Evolutionary conservation across 1,140 invertebrate species (phyloP).

Genomic region (Eriocheir sinensis): DNA sequence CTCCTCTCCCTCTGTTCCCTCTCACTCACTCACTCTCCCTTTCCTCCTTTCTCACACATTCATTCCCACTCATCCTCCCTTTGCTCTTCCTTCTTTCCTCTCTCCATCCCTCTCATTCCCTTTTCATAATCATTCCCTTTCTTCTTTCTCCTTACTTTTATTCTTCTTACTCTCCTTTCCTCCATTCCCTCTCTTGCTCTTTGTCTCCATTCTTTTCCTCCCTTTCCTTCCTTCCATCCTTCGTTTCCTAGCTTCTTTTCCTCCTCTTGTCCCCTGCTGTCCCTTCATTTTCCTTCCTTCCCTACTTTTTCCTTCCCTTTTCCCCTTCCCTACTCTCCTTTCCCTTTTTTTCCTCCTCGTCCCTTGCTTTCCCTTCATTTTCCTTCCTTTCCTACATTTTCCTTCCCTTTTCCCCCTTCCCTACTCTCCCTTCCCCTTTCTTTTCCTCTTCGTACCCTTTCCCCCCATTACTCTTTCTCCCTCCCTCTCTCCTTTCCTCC

Average conservation of each 20-base stretch:
- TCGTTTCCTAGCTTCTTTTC: background rate
- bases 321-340: background rate
- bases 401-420: background rate
- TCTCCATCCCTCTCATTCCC: background rate
- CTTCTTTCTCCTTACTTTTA: background rate
- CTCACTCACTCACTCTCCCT: constrained; percentile 33
- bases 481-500: background rate
- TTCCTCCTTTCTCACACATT: constrained; percentile 3
- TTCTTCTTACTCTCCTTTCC: constrained; percentile 1
- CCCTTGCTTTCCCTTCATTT: background rate
- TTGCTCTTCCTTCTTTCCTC: too few relatives aligned
- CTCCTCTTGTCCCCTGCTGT: too few relatives aligned
- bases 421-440: background rate
- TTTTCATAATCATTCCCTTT: background rate
- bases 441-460: background rate
- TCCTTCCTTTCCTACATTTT: background rate
- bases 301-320: constrained; percentile 3
- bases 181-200: background rate
- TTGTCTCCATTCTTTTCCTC: background rate
- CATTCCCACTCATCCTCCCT: constrained; percentile 18
- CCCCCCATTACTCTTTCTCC: background rate
- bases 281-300: background rate
- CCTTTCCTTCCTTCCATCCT: background rate
- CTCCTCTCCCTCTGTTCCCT: too few relatives aligned
- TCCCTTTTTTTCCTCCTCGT: background rate